Base-by-base conservation (phyloP, 1,140 invertebrate species). In the Diabrotica undecimpunctata region DNA sequence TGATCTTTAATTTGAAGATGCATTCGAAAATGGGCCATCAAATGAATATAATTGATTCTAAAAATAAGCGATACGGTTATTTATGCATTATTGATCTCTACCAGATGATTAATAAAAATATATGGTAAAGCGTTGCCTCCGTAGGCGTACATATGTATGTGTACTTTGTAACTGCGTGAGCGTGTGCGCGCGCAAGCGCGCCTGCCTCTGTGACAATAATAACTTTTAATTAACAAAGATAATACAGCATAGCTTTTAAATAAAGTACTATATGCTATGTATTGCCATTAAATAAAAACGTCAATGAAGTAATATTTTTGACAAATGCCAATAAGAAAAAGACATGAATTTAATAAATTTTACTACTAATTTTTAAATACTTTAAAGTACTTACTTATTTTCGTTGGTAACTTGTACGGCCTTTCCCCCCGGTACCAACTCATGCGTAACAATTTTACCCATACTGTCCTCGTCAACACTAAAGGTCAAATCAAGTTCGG, bases 1-100 rank as follows among this genome's bases (percentile, higher is more conserved):
- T 99, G 98, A 61, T 98, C 93, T 73, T 93, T 92, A 65, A 97
- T 98, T 84, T 99, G 97, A 6, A 90, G 90, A 75, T 98, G 93
- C 91, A 99, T 97, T 67, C 96, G 89, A 79, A 98, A 99, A 79
- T 97, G 95, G 5, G 98, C 97, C 95, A 99, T 98, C 70, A 95
- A 82, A 80, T 99, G 97, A 54, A 99, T 96, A 79, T 99, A 99
- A 75, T 93, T 92, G 63, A 98, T 97, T 82, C 92, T 94, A 76
- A 73, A 79, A 84, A 60, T 60, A 2, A 58, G n/a, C 0, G 7
- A 58, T 10, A n/a, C 37, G 11, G 36, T 1, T 3, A 8, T 14
- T 14, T 14, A 25, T 50, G 46, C 5, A 10, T 12, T 12, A 50
- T 50, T 50, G 1, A 50, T 10, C 46, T 11, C 11, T 50, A 50